Evolutionary conservation across 2,888 invertebrate species (phyloP), one percentile per base, ranked within the genome.

Genomic region (Podabrus alpinus): DNA sequence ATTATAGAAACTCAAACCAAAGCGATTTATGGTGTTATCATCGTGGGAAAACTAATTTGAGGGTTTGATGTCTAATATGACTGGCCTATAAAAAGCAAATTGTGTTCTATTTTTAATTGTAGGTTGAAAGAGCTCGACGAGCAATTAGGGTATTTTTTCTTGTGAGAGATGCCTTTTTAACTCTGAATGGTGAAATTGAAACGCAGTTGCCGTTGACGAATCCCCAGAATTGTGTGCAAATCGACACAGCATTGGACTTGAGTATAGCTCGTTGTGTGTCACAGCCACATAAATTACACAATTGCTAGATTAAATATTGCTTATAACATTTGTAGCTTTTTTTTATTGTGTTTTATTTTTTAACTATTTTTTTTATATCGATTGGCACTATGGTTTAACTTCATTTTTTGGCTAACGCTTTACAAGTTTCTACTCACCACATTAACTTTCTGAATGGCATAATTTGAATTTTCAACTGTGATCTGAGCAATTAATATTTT

Each of bases 131-230:
- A 84, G 95, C 95, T 2, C 90, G 96, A 24, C 90, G 96, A 68
- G 97, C 97, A 0, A 98, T 99, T 79, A 91, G 98, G 71, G 95
- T 97, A 0, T 99, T 97, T 87, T 97, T 99, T 86, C 89, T 97
- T 68, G 90, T 98, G 73, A 90, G 97, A 60, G 93, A 94, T 83
- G 88, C 96, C 71, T 95, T 94, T 71, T 88, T 97, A 81, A 92
- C 92, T 67, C 88, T 98, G 77, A 92, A 94, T 24, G 93, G 93
- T 69, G 96, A 97, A 85, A 86, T 90, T 9, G 99, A 99, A 87
- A 92, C 91, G 0, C 94, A 96, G 83, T 89, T 99, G 82, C 99
- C 99, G 0, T 88, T 99, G 68, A 95, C 97, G 1, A 96, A 97
- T 85, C 93, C 94, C 1, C 92, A 93, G 77, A 94, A 94, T 77